Percentiles rank a stretch among this genome's conserved stretches.
phyloP scores from a whole-genome alignment of 2,888 invertebrate species.

The Eristalis intricaria region DNA sequence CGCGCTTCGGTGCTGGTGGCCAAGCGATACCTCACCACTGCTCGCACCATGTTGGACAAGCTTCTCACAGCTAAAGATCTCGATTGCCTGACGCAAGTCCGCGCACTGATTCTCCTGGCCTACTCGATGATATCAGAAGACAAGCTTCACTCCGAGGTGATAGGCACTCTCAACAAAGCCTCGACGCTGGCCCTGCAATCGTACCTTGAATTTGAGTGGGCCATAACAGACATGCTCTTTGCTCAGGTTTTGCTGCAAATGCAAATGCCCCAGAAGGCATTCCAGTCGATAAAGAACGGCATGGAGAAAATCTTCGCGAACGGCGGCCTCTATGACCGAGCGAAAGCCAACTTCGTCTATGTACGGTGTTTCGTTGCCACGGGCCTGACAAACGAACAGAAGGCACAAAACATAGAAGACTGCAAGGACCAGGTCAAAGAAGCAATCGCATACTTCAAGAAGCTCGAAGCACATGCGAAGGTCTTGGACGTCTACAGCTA shows the following conservation, averaged over 20 bases:
- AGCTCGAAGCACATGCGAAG: slow-evolving; percentile 89
- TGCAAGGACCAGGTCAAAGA: slow-evolving; percentile 84
- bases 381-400: slow-evolving; percentile 79
- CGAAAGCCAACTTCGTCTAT: slow-evolving; percentile 88
- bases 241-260: slow-evolving; percentile 88
- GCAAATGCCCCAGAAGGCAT: slow-evolving; percentile 89
- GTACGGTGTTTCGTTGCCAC: slow-evolving; percentile 90
- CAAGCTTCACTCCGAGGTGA: slow-evolving; percentile 83
- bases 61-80: slow-evolving; percentile 79
- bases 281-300: slow-evolving; percentile 86
- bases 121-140: slow-evolving; percentile 83
- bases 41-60: slow-evolving; percentile 78
- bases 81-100: slow-evolving; percentile 82
- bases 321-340: slow-evolving; percentile 91
- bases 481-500: slow-evolving; percentile 84
- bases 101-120: slow-evolving; percentile 87
- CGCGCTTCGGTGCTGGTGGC: slow-evolving; percentile 80
- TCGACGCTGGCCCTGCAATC: slow-evolving; percentile 88
- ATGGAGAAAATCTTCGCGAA: slow-evolving; percentile 89
- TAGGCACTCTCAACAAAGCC: slow-evolving; percentile 86
- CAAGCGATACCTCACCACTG: slow-evolving; percentile 80
- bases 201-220: slow-evolving; percentile 89
- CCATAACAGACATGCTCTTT: slow-evolving; percentile 89
- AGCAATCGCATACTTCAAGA: slow-evolving; percentile 87
- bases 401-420: slow-evolving; percentile 74